These are phyloP conservation scores for Scolopax mira DNA, from an alignment of 2,113 vertebrate species.

Conservation along the genomic window DNA sequence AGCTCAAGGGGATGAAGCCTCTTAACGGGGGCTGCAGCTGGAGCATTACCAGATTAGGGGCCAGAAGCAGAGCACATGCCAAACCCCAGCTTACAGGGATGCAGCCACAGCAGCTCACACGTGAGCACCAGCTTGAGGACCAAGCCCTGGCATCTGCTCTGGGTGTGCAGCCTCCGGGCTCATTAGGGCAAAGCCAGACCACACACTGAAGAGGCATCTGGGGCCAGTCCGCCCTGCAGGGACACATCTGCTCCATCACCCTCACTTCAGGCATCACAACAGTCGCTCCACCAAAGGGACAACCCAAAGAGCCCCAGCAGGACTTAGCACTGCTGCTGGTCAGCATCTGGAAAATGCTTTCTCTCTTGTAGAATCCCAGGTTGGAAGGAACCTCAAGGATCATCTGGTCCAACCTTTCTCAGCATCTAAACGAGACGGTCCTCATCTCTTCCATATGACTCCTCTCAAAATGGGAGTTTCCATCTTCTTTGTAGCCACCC, in stretches of 20 bases:
- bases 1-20: slow-evolving; percentile 12
- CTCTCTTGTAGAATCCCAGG: neutral
- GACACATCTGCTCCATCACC: neutral
- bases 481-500: neutral
- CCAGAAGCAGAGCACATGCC: neutral
- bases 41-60: neutral
- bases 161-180: neutral
- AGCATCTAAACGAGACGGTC: neutral
- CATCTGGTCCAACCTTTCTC: neutral
- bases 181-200: neutral
- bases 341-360: neutral
- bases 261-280: neutral
- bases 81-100: neutral
- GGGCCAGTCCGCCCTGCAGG: neutral
- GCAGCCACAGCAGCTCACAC: neutral
- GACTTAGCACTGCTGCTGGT: neutral
- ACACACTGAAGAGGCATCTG: too few relatives aligned
- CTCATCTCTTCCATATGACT: neutral
- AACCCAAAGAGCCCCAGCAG: neutral
- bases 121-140: neutral
- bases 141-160: neutral
- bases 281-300: neutral
- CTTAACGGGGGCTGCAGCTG: neutral
- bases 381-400: neutral
- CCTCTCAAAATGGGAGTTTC: neutral